Evolutionary conservation across 2,797 vertebrate genomes (phyloP).

Genomic region (Onychomys arenicola): DNA sequence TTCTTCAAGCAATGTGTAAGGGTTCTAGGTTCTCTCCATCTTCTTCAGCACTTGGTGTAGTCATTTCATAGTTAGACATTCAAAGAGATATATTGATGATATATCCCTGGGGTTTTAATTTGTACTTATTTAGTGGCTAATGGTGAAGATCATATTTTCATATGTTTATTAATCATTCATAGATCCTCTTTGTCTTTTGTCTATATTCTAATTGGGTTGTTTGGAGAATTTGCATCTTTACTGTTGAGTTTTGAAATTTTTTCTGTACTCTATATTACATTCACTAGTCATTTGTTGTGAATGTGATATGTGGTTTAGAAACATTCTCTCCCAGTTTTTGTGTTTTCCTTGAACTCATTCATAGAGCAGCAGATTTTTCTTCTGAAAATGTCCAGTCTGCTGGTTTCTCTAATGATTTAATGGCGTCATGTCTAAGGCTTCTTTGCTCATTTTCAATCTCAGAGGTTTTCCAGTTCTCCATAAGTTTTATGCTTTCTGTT

Average conservation of each 20-base stretch:
- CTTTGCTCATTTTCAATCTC: conserved; percentile 17
- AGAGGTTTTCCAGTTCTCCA: conserved; percentile 22
- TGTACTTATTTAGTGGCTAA: conserved; percentile 51
- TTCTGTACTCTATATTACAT: conserved; percentile 30
- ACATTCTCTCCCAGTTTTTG: conserved; percentile 32
- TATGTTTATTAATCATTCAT: conserved; percentile 21
- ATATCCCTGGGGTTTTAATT: conserved; percentile 50
- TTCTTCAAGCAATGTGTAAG: neutral
- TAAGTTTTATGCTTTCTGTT: neutral
- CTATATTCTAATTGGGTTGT: conserved; percentile 34
- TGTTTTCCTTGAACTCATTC: conserved; percentile 36
- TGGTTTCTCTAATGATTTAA: conserved; percentile 45
- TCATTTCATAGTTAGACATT: neutral
- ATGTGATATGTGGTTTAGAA: conserved; percentile 16
- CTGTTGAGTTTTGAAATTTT: conserved; percentile 43
- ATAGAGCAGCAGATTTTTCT: conserved; percentile 23
- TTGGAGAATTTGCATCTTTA: neutral
- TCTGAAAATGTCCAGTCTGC: conserved; percentile 36
- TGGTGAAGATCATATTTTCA: conserved; percentile 23
- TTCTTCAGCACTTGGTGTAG: conserved; percentile 33
- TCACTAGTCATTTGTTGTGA: neutral
- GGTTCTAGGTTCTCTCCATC: conserved; percentile 48
- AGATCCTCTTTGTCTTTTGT: conserved; percentile 32
- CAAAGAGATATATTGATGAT: neutral
- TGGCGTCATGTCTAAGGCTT: neutral